Percentiles rank a stretch among this genome's conserved stretches.
Conservation (phyloP, 2,888 invertebrate species). For the Cremastobaeus sp. region DNA sequence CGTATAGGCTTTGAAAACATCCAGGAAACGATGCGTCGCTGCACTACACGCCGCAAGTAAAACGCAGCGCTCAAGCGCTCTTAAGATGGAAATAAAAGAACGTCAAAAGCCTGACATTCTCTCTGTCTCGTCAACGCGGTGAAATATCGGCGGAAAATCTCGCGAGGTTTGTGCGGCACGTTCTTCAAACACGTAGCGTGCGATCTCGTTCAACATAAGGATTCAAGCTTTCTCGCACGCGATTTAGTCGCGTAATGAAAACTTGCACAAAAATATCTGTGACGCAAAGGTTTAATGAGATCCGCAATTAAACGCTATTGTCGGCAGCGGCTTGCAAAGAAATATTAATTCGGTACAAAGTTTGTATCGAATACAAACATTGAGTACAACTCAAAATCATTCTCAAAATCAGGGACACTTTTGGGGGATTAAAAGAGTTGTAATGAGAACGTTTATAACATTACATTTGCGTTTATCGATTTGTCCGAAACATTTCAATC, state of each 20-base stretch:
- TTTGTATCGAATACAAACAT: no score
- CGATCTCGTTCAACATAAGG: slow-evolving; percentile 14
- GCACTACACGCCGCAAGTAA: slow-evolving; percentile 8
- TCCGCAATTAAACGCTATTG: no score
- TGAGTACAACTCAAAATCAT: no score
- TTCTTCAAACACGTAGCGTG: slow-evolving; percentile 24
- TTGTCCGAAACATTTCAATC: no score
- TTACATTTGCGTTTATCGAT: no score
- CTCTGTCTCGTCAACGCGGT: not conserved
- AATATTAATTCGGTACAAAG: no score
- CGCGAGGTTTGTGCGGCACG: slow-evolving; percentile 10
- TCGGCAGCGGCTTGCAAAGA: no score
- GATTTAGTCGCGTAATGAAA: slow-evolving; percentile 25
- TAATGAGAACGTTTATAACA: no score
- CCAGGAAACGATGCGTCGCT: slow-evolving; percentile 3
- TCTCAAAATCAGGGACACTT: no score
- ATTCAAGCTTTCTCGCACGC: slow-evolving; percentile 13
- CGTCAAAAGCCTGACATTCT: slow-evolving; percentile 34
- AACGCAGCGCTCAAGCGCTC: not conserved
- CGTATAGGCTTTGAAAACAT: slow-evolving; percentile 19
- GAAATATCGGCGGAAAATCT: slow-evolving; percentile 32
- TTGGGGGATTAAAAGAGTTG: no score
- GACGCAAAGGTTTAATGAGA: no score
- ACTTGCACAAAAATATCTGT: slow-evolving; percentile 5
- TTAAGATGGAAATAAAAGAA: slow-evolving; percentile 30